These are phyloP conservation scores for Verasper variegatus DNA, from an alignment of 2,113 vertebrate genomes.

Conservation along the genomic window DNA sequence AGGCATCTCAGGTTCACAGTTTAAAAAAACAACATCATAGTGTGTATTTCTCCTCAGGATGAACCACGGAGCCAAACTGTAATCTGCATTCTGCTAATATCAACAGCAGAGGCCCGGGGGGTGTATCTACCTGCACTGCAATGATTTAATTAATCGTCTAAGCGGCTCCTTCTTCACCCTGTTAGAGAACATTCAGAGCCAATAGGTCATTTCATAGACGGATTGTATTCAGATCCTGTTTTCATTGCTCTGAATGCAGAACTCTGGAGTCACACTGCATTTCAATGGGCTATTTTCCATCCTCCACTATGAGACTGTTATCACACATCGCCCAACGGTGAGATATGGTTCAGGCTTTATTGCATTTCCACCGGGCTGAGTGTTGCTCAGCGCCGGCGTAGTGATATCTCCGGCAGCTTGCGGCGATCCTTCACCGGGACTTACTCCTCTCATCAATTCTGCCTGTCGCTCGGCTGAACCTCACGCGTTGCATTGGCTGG, in stretches of 20 bases:
- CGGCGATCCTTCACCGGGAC: slow-evolving; percentile 74
- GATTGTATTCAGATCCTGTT: slow-evolving; percentile 20
- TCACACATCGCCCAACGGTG: slow-evolving; percentile 58
- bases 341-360: slow-evolving; percentile 70
- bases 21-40: background rate
- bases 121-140: slow-evolving; percentile 3
- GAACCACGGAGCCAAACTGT: slow-evolving; percentile 32
- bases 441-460: slow-evolving; percentile 77
- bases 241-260: slow-evolving; percentile 21
- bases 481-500: slow-evolving; percentile 49
- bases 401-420: slow-evolving; percentile 75
- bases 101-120: slow-evolving; percentile 7
- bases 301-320: slow-evolving; percentile 43
- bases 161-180: slow-evolving; percentile 20
- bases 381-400: slow-evolving; percentile 45
- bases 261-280: slow-evolving; percentile 58
- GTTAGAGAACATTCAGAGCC: slow-evolving; percentile 16
- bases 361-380: slow-evolving; percentile 73
- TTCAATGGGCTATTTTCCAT: slow-evolving; percentile 66
- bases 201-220: slow-evolving; percentile 29
- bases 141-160: slow-evolving; percentile 35
- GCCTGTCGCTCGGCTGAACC: slow-evolving; percentile 56
- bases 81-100: slow-evolving; percentile 45
- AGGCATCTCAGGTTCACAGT: too few species aligned
- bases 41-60: slow-evolving; percentile 20